Evolutionary conservation across 2,797 vertebrate species (phyloP).

Genomic region (Lophius americanus): DNA sequence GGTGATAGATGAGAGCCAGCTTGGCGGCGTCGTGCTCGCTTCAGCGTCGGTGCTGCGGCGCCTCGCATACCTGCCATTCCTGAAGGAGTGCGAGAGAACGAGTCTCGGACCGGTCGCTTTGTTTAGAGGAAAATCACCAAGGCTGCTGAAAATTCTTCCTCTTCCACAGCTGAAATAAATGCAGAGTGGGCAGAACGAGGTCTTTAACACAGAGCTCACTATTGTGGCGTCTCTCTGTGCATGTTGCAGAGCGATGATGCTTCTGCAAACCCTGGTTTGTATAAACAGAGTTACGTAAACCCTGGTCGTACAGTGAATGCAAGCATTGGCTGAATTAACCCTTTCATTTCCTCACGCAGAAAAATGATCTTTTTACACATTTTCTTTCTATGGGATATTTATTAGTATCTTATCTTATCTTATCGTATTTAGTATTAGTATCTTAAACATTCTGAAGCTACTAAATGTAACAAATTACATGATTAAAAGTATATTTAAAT

Average conservation of each 20-base stretch:
- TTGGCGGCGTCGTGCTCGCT: constrained; percentile 26
- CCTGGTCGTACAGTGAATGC: background rate
- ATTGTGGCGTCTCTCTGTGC: background rate
- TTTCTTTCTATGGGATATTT: no score
- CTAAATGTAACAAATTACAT: no score
- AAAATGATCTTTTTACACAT: no score
- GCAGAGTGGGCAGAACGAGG: no score
- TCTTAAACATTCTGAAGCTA: no score
- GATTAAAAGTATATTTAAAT: no score
- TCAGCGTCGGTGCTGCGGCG: constrained; percentile 24
- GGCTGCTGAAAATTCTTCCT: background rate
- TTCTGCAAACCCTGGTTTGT: background rate
- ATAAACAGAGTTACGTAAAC: no score
- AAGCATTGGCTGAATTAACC: background rate
- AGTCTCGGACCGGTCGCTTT: constrained; percentile 8
- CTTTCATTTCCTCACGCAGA: no score
- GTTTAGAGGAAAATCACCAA: constrained; percentile 25
- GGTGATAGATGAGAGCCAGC: constrained; percentile 66
- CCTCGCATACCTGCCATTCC: constrained; percentile 41
- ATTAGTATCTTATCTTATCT: no score
- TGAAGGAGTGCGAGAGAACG: background rate
- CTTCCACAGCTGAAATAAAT: no score
- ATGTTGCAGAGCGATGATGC: background rate
- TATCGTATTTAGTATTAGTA: no score
- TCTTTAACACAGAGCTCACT: no score